Evolutionary conservation across 1,140 invertebrate species (phyloP).

Genomic region (Plodia interpunctella): DNA sequence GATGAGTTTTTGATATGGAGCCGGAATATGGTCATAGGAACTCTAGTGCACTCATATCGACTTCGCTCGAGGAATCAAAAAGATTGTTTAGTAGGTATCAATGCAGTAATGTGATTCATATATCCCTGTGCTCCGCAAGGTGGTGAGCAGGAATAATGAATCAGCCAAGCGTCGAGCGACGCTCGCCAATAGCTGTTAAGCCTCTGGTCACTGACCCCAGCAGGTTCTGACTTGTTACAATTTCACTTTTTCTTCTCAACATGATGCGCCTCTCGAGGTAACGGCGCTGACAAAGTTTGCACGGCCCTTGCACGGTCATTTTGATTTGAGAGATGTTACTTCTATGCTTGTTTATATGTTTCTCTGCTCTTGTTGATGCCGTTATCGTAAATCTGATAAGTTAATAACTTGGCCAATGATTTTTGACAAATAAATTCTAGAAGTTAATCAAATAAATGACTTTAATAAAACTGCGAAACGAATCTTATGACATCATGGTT

Average conservation of each 20-base stretch:
- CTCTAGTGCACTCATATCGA: too few species aligned
- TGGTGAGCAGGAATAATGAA: slow-evolving; percentile 54
- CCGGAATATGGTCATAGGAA: too few species aligned
- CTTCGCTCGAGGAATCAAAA: too few species aligned
- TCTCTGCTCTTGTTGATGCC: too few species aligned
- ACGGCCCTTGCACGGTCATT: background rate
- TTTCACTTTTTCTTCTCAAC: slow-evolving; percentile 65
- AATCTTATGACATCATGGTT: slow-evolving; percentile 17
- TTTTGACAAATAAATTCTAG: too few species aligned
- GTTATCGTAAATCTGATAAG: too few species aligned
- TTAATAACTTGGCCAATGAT: too few species aligned
- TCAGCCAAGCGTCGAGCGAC: slow-evolving; percentile 41
- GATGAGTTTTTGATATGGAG: too few species aligned
- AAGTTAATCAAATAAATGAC: too few species aligned
- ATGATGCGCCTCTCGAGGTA: background rate
- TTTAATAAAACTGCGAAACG: background rate
- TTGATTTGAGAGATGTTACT: background rate
- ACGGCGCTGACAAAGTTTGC: slow-evolving; percentile 8
- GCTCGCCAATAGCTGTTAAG: slow-evolving; percentile 50
- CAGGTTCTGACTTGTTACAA: slow-evolving; percentile 70
- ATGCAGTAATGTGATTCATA: slow-evolving; percentile 15
- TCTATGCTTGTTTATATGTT: too few species aligned
- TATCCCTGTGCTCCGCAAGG: slow-evolving; percentile 20
- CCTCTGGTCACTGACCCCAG: slow-evolving; percentile 64
- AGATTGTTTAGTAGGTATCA: background rate